phyloP scores from a whole-genome alignment of 2,113 vertebrate genomes.

The Odobenus rosmarus region DNA sequence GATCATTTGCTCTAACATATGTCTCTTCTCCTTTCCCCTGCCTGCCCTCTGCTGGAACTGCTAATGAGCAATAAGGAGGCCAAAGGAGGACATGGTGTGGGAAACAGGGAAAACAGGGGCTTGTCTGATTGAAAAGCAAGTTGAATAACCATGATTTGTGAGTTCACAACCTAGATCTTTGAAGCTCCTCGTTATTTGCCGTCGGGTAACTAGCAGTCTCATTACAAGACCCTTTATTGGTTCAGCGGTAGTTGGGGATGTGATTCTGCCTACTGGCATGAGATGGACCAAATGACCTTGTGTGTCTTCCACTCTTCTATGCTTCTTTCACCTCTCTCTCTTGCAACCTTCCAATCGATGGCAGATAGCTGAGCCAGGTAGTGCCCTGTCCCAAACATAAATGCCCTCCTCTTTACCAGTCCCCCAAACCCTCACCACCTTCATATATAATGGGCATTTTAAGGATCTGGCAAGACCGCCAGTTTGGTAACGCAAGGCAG shows the following conservation, averaged over 20 bases:
- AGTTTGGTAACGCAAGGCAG: constrained; percentile 35
- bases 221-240: not conserved
- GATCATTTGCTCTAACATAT: not conserved
- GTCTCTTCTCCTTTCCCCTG: constrained; percentile 60
- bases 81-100: not conserved
- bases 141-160: not conserved
- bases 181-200: not conserved
- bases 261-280: not conserved
- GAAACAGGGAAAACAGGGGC: not conserved
- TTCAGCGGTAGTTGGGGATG: not conserved
- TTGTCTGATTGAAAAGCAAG: not conserved
- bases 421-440: not conserved
- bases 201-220: not conserved
- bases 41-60: constrained; percentile 80
- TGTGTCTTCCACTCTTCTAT: not conserved
- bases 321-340: not conserved
- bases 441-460: not conserved
- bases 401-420: not conserved
- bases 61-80: not conserved
- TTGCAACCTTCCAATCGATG: not conserved
- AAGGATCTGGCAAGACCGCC: constrained; percentile 1
- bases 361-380: not conserved
- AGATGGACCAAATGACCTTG: not conserved
- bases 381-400: not conserved
- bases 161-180: not conserved